Conservation (phyloP, 2,113 vertebrate genomes). For the Triplophysa dalaica region DNA sequence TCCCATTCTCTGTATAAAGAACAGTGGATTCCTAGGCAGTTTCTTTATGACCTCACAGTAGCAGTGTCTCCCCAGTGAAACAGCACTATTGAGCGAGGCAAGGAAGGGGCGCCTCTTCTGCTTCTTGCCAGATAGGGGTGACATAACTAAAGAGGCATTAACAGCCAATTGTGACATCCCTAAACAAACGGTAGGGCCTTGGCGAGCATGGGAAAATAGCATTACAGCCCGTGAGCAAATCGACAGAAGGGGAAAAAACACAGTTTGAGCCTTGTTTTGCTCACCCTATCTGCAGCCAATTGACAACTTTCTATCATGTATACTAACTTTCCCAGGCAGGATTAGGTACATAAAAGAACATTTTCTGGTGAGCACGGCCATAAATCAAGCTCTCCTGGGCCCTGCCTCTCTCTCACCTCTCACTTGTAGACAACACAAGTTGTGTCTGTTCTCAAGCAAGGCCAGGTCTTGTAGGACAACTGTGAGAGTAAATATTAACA, state of each 20-base stretch:
- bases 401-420: slow-evolving; percentile 49
- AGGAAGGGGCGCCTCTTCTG: slow-evolving; percentile 34
- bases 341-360: slow-evolving; percentile 56
- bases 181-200: slow-evolving; percentile 63
- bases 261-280: slow-evolving; percentile 65
- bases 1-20: slow-evolving; percentile 20
- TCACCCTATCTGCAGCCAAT: slow-evolving; percentile 57
- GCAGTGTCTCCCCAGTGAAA: slow-evolving; percentile 33
- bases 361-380: slow-evolving; percentile 48
- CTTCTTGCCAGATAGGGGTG: slow-evolving; percentile 55
- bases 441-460: slow-evolving; percentile 47
- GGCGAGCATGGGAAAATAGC: slow-evolving; percentile 70
- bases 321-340: slow-evolving; percentile 69
- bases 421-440: slow-evolving; percentile 50
- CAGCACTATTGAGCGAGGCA: slow-evolving; percentile 39
- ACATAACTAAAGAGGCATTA: slow-evolving; percentile 75
- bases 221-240: slow-evolving; percentile 62
- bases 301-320: slow-evolving; percentile 68
- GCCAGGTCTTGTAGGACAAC: slow-evolving; percentile 50
- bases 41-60: slow-evolving; percentile 44
- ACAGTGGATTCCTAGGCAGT: slow-evolving; percentile 34
- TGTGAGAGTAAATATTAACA: slow-evolving; percentile 39
- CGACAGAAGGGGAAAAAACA: slow-evolving; percentile 54
- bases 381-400: slow-evolving; percentile 62
- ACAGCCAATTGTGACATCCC: slow-evolving; percentile 61